These are phyloP conservation scores for Epizoanthus fatuus DNA, from an alignment of 92 coral and sea anemone species.

Conservation along the genomic window DNA sequence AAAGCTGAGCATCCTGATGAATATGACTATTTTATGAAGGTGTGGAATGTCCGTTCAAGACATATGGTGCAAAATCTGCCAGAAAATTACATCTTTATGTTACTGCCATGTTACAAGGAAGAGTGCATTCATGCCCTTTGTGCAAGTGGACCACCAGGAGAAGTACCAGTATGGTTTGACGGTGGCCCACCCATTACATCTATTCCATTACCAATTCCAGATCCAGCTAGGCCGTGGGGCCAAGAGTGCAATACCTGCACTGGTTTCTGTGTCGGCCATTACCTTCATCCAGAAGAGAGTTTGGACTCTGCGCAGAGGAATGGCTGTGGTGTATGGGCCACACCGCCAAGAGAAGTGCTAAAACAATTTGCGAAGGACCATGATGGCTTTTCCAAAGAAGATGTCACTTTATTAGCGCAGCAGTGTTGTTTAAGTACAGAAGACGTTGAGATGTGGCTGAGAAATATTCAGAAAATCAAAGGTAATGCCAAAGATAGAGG, in stretches of 20 bases:
- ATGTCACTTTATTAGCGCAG: too few species aligned
- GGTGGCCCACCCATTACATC: constrained; percentile 63
- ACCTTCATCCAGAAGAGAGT: constrained; percentile 49
- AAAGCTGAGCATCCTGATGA: constrained; percentile 43
- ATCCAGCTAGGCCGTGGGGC: constrained; percentile 65
- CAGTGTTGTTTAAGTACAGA: too few species aligned
- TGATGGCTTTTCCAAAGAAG: too few species aligned
- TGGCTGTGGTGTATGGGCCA: constrained; percentile 13
- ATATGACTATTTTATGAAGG: constrained; percentile 44
- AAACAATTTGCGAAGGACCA: constrained; percentile 7
- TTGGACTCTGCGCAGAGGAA: not conserved
- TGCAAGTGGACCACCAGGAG: constrained; percentile 45
- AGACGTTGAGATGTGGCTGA: too few species aligned
- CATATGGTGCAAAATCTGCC: constrained; percentile 63
- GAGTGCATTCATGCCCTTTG: constrained; percentile 68
- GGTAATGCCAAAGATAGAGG: too few species aligned
- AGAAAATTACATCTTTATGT: constrained; percentile 53
- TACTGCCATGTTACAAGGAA: constrained; percentile 61
- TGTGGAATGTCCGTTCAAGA: constrained; percentile 66
- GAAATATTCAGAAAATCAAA: too few species aligned
- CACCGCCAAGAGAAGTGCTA: constrained; percentile 41
- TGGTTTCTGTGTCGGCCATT: constrained; percentile 52
- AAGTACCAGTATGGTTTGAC: constrained; percentile 49
- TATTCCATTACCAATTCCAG: constrained; percentile 62
- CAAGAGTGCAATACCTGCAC: constrained; percentile 53